Evolutionary conservation across 2,797 vertebrate species (phyloP).

Genomic region (Pyrocephalus nanus): DNA sequence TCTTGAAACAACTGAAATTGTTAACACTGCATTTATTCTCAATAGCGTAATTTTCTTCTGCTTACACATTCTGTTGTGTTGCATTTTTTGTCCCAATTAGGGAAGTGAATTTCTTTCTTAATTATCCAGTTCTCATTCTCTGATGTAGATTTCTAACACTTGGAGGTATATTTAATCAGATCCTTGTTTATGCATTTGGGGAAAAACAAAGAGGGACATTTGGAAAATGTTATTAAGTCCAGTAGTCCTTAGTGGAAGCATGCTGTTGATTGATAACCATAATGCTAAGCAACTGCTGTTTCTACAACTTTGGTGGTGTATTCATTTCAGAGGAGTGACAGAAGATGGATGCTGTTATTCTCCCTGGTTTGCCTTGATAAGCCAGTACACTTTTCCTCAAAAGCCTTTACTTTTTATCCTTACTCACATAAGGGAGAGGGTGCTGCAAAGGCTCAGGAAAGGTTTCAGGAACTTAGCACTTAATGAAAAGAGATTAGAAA

Average conservation of each 20-base stretch:
- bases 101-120: background rate
- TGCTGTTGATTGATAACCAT: background rate
- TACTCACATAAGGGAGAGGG: background rate
- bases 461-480: background rate
- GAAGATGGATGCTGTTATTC: background rate
- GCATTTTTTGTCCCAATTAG: background rate
- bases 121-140: background rate
- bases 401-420: background rate
- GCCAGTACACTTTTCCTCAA: background rate
- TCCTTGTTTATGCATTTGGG: background rate
- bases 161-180: background rate
- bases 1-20: background rate
- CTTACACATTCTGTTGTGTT: background rate
- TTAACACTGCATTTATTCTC: background rate
- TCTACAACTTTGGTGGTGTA: background rate
- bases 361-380: background rate
- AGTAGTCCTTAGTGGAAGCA: background rate
- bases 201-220: background rate
- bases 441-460: background rate
- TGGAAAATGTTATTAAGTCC: background rate
- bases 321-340: background rate
- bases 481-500: background rate
- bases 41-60: background rate
- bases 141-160: background rate
- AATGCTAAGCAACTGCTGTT: background rate